A percentile compares a stretch with the other conserved stretches of the same genome.
phyloP scores from a whole-genome alignment of 2,888 invertebrate species.

The Synanthedon myopaeformis region DNA sequence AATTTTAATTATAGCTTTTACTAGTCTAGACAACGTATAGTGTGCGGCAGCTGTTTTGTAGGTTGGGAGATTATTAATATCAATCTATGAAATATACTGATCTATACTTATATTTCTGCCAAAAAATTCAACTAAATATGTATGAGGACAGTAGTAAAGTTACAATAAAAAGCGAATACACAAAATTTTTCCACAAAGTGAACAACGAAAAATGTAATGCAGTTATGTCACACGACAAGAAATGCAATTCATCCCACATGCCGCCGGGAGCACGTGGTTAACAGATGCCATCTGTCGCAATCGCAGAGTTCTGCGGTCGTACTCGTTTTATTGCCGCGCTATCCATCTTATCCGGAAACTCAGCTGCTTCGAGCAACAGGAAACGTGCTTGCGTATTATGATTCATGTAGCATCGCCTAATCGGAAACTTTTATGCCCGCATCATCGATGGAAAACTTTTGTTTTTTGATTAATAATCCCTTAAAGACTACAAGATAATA shows the following conservation, averaged over 20 bases:
- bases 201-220: not conserved
- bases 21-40: too few relatives aligned
- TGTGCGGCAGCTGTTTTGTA: too few relatives aligned
- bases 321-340: conserved; percentile 22
- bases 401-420: conserved; percentile 7
- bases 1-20: too few relatives aligned
- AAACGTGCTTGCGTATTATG: conserved; percentile 2
- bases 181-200: not conserved
- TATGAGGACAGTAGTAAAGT: too few relatives aligned
- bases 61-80: too few relatives aligned
- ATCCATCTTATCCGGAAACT: conserved; percentile 17
- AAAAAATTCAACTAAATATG: too few relatives aligned
- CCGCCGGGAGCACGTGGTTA: conserved; percentile 6
- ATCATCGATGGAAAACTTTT: conserved; percentile 2
- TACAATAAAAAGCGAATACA: too few relatives aligned
- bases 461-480: conserved; percentile 1
- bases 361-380: conserved; percentile 1
- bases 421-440: not conserved
- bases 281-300: conserved; percentile 14
- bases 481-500: not conserved
- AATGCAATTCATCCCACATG: conserved; percentile 12
- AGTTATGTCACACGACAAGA: conserved; percentile 2
- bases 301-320: conserved; percentile 3
- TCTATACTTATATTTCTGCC: too few relatives aligned
- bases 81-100: too few relatives aligned